Evolutionary conservation across 2,113 vertebrate species (phyloP).

Genomic region (Tilapia sparmanii): DNA sequence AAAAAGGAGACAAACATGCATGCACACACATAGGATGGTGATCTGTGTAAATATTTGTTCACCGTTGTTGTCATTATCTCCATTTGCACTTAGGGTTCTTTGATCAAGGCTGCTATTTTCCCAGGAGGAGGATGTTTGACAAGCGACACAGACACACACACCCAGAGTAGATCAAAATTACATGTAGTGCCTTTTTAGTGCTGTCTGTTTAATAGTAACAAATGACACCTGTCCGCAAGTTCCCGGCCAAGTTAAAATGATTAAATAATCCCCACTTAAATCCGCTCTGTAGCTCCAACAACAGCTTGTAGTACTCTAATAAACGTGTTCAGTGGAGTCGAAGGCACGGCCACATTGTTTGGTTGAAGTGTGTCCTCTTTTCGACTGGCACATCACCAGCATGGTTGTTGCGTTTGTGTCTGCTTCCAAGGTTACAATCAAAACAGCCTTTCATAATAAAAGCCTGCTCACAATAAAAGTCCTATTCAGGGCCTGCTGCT

Average conservation of each 20-base stretch:
- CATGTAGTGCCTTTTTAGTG: not conserved
- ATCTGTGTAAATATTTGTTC: conserved; percentile 34
- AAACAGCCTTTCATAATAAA: conserved; percentile 44
- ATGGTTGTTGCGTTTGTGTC: conserved; percentile 1
- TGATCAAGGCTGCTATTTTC: conserved; percentile 30
- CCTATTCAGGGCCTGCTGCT: not conserved
- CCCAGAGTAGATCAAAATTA: not conserved
- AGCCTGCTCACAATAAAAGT: not conserved
- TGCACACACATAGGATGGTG: not conserved
- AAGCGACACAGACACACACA: not conserved
- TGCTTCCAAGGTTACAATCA: conserved; percentile 43
- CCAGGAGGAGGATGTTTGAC: conserved; percentile 31
- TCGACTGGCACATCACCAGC: conserved; percentile 6
- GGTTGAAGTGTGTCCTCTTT: conserved; percentile 8
- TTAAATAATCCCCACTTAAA: conserved; percentile 12
- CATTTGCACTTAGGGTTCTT: conserved; percentile 5
- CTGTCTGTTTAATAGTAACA: not conserved
- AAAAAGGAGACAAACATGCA: not conserved
- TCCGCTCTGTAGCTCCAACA: not conserved
- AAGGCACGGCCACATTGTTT: not conserved
- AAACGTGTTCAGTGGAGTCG: not conserved
- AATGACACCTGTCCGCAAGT: not conserved
- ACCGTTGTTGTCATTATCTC: conserved; percentile 26
- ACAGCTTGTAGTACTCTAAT: not conserved
- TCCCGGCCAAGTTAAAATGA: not conserved